Evolutionary conservation across 37 sponge, comb jelly and placozoan species (phyloP), one percentile per base, ranked within the genome.

Genomic region (Eunapius fragilis): DNA sequence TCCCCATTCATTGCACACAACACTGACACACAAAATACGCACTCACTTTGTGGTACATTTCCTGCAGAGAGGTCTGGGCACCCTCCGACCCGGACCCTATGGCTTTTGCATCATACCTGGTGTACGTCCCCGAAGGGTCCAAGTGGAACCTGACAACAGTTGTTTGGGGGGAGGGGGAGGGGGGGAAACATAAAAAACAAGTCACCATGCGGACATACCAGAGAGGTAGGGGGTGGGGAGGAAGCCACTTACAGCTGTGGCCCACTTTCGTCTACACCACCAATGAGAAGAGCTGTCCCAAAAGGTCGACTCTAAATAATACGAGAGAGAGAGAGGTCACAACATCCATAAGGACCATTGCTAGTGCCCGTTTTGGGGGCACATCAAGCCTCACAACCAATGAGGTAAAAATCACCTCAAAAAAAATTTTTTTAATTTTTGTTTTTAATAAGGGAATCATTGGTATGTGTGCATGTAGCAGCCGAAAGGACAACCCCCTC

Each of bases 1-100:
- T 6, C 41, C 41, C 41, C 41, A 9, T 41, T 41, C 6, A 9
- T 41, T 41, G 41, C 41, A 41, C 6, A 41, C n/a, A n/a, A n/a
- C n/a, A n/a, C n/a, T n/a, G n/a, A n/a, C n/a, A n/a, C n/a, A n/a
- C n/a, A n/a, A n/a, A n/a, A n/a, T n/a, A n/a, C n/a, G n/a, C n/a
- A 71, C 67, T 19, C 23, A 94, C 95, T 85, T 96, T 91, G 76
- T 94, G 78, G 90, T 93, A 98, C 37, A 94, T 88, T 72, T 98
- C 98, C 77, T 98, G 91, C 3, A 98, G 88, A 25, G 93, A 84
- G 68, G 92, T 84, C 76, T 98, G 98, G 12, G 98, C 98, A 23
- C 96, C 96, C 68, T 98, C 98, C 37, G 93, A 94, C 4, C 98
- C 98, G 33, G 98, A 92, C 3, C 97, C 98, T 68, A 98, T 96